Evolutionary conservation across 1,140 invertebrate genomes (phyloP).

Genomic region (Ruditapes philippinarum): DNA sequence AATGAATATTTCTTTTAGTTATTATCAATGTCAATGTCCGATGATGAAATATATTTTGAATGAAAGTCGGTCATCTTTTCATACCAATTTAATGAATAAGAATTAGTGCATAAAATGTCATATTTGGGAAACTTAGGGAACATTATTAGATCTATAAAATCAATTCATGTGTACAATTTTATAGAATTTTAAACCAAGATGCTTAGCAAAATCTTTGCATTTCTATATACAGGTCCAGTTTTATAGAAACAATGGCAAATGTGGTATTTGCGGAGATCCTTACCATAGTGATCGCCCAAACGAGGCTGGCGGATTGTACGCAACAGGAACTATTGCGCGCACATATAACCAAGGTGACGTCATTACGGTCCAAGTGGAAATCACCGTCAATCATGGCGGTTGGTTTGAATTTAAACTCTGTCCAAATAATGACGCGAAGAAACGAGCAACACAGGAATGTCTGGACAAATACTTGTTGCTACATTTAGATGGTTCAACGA

Average conservation of each 20-base stretch:
- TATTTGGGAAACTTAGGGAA: too few species aligned
- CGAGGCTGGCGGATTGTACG: conserved; percentile 86
- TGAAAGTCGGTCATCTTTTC: too few species aligned
- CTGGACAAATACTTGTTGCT: conserved; percentile 66
- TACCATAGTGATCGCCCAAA: conserved; percentile 85
- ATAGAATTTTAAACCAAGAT: too few species aligned
- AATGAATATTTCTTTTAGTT: too few species aligned
- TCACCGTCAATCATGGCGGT: conserved; percentile 87
- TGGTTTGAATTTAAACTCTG: conserved; percentile 96
- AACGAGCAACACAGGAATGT: conserved; percentile 72
- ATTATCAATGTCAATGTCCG: too few species aligned
- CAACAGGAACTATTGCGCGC: conserved; percentile 83
- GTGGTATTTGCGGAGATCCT: conserved; percentile 80
- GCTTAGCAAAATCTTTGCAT: too few species aligned
- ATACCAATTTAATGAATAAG: too few species aligned
- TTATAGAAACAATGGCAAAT: conserved; percentile 71
- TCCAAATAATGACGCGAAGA: conserved; percentile 88
- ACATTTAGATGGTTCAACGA: conserved; percentile 35
- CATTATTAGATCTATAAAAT: too few species aligned
- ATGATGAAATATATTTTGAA: too few species aligned
- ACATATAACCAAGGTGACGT: conserved; percentile 79
- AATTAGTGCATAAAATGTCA: too few species aligned
- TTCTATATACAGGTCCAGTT: conserved; percentile 83
- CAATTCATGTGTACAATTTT: too few species aligned
- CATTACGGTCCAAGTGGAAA: conserved; percentile 73